A percentile compares a stretch with the other conserved stretches of the same genome.
Evolutionary conservation across 2,113 vertebrate species (phyloP).

Genomic region (Catharus bicknelli): DNA sequence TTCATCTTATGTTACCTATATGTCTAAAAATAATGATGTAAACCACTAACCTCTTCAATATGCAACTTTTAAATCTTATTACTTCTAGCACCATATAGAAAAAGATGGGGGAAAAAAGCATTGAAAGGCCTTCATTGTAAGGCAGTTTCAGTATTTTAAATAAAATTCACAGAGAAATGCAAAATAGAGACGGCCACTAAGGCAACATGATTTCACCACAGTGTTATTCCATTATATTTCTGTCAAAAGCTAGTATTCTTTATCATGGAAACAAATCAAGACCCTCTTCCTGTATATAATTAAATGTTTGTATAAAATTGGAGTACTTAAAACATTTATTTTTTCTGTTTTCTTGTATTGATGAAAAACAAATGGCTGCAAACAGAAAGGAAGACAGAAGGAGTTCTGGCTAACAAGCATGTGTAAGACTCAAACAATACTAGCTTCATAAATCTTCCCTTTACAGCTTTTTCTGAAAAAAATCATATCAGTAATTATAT

Average conservation of each 20-base stretch:
- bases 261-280: neutral
- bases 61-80: neutral
- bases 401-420: neutral
- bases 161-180: neutral
- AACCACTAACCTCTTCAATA: neutral
- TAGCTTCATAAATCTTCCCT: neutral
- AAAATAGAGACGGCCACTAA: neutral
- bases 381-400: neutral
- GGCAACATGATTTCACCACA: neutral
- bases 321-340: neutral
- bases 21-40: neutral
- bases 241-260: neutral
- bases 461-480: neutral
- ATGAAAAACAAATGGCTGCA: neutral
- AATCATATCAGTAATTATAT: neutral
- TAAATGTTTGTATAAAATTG: neutral
- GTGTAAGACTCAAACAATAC: neutral
- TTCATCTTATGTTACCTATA: neutral
- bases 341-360: neutral
- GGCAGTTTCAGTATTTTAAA: neutral
- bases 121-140: neutral
- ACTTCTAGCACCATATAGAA: neutral
- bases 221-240: neutral
- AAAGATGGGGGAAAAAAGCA: neutral
- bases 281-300: neutral